These are phyloP conservation scores for Phodopus roborovskii DNA, from an alignment of 2,113 vertebrate genomes.

Conservation along the genomic window DNA sequence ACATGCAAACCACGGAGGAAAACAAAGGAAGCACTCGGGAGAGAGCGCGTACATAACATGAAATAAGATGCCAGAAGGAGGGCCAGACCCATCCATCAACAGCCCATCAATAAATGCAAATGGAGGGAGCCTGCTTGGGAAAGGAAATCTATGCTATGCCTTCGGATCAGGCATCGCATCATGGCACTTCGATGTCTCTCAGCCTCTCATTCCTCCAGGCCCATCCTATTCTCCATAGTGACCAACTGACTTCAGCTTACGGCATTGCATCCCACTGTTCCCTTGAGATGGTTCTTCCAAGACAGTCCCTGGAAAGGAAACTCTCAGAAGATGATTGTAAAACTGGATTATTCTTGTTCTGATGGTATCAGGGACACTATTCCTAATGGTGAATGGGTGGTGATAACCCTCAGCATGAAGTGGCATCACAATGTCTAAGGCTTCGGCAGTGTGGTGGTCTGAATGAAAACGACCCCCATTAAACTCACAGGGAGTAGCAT, in stretches of 20 bases:
- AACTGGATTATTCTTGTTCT: neutral
- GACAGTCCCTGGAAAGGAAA: neutral
- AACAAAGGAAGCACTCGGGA: slow-evolving; percentile 54
- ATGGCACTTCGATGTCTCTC: neutral
- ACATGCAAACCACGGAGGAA: neutral
- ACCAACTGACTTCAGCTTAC: neutral
- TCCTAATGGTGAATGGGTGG: neutral
- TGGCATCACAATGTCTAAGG: neutral
- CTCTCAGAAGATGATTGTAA: neutral
- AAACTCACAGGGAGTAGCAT: neutral
- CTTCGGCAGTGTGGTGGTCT: neutral
- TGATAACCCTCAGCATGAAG: neutral
- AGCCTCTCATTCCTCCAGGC: neutral
- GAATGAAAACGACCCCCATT: neutral
- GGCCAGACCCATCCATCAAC: slow-evolving; percentile 65
- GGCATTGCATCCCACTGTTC: neutral
- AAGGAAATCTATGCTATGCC: slow-evolving; percentile 56
- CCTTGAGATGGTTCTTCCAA: neutral
- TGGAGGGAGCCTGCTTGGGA: neutral
- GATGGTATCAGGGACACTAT: neutral
- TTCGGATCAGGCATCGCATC: neutral
- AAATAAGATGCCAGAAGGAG: slow-evolving; percentile 51
- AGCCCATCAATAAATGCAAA: slow-evolving; percentile 67
- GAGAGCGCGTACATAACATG: neutral
- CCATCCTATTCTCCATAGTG: neutral